Conservation (phyloP, 2,797 vertebrate species). For the Potorous gilbertii region DNA sequence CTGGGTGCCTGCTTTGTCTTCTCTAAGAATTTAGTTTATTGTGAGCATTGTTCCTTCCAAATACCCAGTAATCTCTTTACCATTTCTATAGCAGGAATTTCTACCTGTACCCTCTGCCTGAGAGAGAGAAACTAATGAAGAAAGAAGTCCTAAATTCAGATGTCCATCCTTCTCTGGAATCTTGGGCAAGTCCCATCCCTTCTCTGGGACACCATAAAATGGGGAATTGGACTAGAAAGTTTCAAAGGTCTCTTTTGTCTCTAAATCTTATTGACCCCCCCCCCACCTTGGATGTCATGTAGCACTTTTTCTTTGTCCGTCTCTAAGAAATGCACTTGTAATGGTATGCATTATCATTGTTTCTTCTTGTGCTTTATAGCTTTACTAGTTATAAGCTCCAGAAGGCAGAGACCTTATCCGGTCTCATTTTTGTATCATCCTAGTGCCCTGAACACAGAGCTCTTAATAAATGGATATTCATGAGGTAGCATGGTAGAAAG, state of each 20-base stretch:
- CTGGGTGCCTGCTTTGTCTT: not conserved
- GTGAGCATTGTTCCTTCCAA: constrained; percentile 34
- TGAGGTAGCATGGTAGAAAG: not conserved
- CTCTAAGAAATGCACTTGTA: not conserved
- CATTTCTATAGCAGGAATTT: not conserved
- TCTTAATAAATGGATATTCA: not conserved
- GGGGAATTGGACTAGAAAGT: not conserved
- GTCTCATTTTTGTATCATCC: not conserved
- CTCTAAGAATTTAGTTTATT: constrained; percentile 28
- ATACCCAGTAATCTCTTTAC: not conserved
- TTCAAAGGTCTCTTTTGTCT: not conserved
- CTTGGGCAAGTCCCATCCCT: not conserved
- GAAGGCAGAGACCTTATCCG: not conserved
- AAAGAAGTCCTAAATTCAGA: not conserved
- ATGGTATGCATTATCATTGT: not conserved
- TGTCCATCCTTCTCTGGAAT: not conserved
- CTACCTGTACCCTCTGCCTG: constrained; percentile 32
- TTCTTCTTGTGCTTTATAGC: not conserved
- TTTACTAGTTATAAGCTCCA: not conserved
- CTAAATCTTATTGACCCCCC: too few relatives aligned
- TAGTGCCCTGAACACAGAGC: not conserved
- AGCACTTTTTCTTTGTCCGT: not conserved
- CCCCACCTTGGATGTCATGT: too few relatives aligned
- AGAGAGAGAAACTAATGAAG: constrained; percentile 49
- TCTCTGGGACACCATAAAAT: not conserved